phyloP scores from a whole-genome alignment of 2,888 invertebrate species.

The Ennomos fuscantarius region DNA sequence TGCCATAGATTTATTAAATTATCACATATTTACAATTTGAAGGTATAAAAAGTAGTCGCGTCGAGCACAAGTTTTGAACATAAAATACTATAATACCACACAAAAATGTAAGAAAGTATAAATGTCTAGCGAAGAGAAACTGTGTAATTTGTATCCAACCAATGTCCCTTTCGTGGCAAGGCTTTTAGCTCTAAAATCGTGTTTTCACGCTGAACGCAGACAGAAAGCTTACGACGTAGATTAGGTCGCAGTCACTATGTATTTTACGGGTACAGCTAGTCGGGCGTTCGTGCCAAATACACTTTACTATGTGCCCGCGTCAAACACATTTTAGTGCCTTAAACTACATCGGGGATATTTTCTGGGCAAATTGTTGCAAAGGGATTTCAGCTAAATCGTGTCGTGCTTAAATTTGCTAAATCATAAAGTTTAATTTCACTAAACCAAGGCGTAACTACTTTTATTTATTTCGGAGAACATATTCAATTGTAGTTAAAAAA shows the following conservation, averaged over 20 bases:
- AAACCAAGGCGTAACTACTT: too few relatives aligned
- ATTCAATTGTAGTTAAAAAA: too few relatives aligned
- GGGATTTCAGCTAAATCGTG: conserved; percentile 1
- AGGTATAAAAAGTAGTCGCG: too few relatives aligned
- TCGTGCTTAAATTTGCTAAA: too few relatives aligned
- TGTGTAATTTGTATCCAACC: conserved; percentile 15
- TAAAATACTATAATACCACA: too few relatives aligned
- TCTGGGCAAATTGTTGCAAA: conserved; percentile 10
- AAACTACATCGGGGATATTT: conserved; percentile 16
- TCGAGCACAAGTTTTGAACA: too few relatives aligned
- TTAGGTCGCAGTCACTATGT: conserved; percentile 19
- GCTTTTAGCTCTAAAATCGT: conserved; percentile 28
- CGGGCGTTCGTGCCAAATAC: conserved; percentile 25
- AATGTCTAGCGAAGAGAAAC: conserved; percentile 8
- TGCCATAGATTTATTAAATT: too few relatives aligned
- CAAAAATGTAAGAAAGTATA: background rate
- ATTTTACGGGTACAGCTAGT: conserved; percentile 22
- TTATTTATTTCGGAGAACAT: too few relatives aligned
- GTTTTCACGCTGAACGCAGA: conserved; percentile 27
- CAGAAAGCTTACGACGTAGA: conserved; percentile 25
- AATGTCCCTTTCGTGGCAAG: conserved; percentile 7
- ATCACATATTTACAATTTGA: too few relatives aligned
- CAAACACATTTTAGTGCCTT: conserved; percentile 25
- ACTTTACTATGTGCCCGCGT: conserved; percentile 24
- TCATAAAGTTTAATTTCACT: too few relatives aligned